Conservation (phyloP, 2,113 vertebrate species). For the Noctilio leporinus region DNA sequence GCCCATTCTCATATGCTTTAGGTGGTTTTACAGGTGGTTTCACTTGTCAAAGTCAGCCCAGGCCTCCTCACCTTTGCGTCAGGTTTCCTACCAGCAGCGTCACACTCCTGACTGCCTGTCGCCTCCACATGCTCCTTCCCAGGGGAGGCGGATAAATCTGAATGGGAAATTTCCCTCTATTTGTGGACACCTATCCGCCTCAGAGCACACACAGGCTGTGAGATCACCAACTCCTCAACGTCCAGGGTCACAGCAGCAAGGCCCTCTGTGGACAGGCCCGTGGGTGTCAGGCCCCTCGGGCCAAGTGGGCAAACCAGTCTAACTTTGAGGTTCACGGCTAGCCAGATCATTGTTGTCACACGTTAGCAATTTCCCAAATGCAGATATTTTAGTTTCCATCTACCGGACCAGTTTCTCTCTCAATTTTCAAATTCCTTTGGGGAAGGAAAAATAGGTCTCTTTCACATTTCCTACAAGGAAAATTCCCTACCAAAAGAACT, state of each 20-base stretch:
- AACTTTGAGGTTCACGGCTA: not conserved
- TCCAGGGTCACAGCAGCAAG: not conserved
- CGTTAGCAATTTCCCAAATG: not conserved
- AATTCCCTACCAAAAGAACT: not conserved
- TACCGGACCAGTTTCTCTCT: not conserved
- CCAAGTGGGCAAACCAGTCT: not conserved
- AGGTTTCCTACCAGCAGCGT: not conserved
- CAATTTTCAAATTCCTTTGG: not conserved
- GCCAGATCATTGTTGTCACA: not conserved
- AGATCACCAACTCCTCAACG: not conserved
- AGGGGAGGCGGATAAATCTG: not conserved
- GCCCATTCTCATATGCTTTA: not conserved
- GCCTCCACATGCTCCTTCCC: not conserved
- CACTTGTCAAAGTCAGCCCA: not conserved
- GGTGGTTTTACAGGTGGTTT: not conserved
- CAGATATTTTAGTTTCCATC: not conserved
- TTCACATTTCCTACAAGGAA: not conserved
- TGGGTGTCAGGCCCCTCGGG: not conserved
- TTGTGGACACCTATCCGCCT: not conserved
- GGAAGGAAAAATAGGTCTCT: not conserved
- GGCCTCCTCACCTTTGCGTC: not conserved
- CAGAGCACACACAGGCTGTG: not conserved
- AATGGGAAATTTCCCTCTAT: not conserved
- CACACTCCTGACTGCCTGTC: not conserved
- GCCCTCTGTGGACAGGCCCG: not conserved